Base-by-base conservation (phyloP, 1,140 invertebrate genomes). In the Pseudobourletiella spinata region DNA sequence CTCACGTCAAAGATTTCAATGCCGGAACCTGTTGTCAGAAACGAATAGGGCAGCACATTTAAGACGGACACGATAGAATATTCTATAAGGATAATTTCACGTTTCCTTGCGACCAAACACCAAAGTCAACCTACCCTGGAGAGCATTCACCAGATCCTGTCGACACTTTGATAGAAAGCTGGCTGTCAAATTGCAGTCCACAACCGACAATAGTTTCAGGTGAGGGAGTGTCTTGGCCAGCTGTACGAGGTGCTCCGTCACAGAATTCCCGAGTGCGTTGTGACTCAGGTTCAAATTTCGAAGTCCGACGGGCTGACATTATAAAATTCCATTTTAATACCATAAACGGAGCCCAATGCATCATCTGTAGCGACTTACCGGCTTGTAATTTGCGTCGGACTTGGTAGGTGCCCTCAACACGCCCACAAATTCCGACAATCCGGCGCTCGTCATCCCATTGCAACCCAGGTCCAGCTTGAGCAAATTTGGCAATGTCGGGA, bases 1-100 rank as follows among this genome's bases (percentile, higher is more conserved):
- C 67, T 63, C 26, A 69, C 52, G 30, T 69, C 56, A 1, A 69
- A 3, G 4, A 57, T 57, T 56, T 66, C 64, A 3, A 68, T 48
- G 32, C 55, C 44, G 6, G 63, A 64, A 24, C 46, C 67, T 68
- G 30, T 11, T 30, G n/a, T 22, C 39, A 61, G 8, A 61, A 26
- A 15, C 20, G 55, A 58, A 18, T 24, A n/a, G n/a, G n/a, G n/a
- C n/a, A n/a, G n/a, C n/a, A n/a, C n/a, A n/a, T n/a, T n/a, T n/a
- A n/a, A n/a, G n/a, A n/a, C n/a, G n/a, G n/a, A n/a, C n/a, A n/a
- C n/a, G n/a, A n/a, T n/a, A n/a, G n/a, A n/a, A n/a, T n/a, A n/a
- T n/a, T n/a, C n/a, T n/a, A n/a, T n/a, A n/a, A n/a, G n/a, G n/a
- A n/a, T n/a, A n/a, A n/a, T n/a, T n/a, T n/a, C n/a, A n/a, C n/a